Evolutionary conservation across 2,888 invertebrate species (phyloP).

Genomic region (Brachylomia viminalis): DNA sequence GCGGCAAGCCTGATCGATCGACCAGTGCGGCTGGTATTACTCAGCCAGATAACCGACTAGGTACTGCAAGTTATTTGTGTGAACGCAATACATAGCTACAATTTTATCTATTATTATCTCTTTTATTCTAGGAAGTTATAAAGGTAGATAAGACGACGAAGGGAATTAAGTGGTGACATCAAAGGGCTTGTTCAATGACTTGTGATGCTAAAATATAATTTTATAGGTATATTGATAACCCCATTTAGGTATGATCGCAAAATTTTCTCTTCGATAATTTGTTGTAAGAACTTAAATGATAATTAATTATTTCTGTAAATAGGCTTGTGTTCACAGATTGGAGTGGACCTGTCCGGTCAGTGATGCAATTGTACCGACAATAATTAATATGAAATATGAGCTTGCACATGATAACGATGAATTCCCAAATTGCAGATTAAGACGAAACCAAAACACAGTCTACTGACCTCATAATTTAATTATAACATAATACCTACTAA

Average conservation of each 20-base stretch:
- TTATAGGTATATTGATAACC: too few species aligned
- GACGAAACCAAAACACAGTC: conserved; percentile 16
- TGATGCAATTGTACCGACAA: background rate
- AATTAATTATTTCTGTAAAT: too few species aligned
- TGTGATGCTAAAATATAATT: background rate
- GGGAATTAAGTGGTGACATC: background rate
- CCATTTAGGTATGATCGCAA: too few species aligned
- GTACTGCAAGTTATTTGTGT: background rate
- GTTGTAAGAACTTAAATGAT: too few species aligned
- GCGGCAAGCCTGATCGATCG: too few species aligned
- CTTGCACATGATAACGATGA: background rate
- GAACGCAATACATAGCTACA: background rate
- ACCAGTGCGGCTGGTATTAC: too few species aligned
- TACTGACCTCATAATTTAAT: conserved; percentile 42
- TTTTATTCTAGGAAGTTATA: background rate
- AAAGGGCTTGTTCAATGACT: background rate
- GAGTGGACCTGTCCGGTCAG: too few species aligned
- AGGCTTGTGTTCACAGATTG: too few species aligned
- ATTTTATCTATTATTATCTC: background rate
- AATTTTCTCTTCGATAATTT: too few species aligned
- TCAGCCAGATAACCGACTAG: too few species aligned
- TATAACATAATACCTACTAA: conserved; percentile 32
- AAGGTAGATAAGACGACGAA: background rate
- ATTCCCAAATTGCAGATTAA: conserved; percentile 3
- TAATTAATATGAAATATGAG: background rate